A percentile compares a stretch with the other conserved stretches of the same genome.
phyloP scores from a whole-genome alignment of 2,888 invertebrate genomes.

The Erebia epiphron region DNA sequence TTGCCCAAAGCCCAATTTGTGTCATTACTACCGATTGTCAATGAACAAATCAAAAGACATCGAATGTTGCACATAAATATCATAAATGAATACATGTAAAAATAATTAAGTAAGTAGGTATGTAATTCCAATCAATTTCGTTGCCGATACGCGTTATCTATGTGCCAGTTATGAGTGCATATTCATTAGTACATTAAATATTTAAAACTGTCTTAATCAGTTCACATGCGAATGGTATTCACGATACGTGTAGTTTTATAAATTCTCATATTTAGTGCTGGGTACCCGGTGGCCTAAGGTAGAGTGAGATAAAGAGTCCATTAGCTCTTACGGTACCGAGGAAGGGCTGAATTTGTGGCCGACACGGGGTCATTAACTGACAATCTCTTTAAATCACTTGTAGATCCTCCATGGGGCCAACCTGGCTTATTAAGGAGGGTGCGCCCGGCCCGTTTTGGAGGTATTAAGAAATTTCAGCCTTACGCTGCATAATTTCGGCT shows the following conservation, averaged over 20 bases:
- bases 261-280: slow-evolving; percentile 44
- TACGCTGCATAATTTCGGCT: slow-evolving; percentile 45
- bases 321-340: slow-evolving; percentile 57
- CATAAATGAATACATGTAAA: neutral
- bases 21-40: neutral
- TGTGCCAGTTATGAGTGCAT: slow-evolving; percentile 9
- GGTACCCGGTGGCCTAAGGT: slow-evolving; percentile 45
- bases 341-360: slow-evolving; percentile 74
- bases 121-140: slow-evolving; percentile 5
- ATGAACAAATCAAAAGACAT: slow-evolving; percentile 11
- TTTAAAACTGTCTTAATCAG: slow-evolving; percentile 36
- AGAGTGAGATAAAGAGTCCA: slow-evolving; percentile 50
- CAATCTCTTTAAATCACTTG: slow-evolving; percentile 80
- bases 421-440: slow-evolving; percentile 71
- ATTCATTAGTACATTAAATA: slow-evolving; percentile 20
- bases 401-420: slow-evolving; percentile 64
- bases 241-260: slow-evolving; percentile 33
- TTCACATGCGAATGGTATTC: slow-evolving; percentile 14
- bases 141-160: slow-evolving; percentile 28
- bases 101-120: neutral
- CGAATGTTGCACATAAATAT: neutral
- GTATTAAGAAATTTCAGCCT: slow-evolving; percentile 70
- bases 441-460: slow-evolving; percentile 50
- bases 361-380: slow-evolving; percentile 72
- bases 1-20: slow-evolving; percentile 41